Evolutionary conservation across 2,797 vertebrate genomes (phyloP).

Genomic region (Cheirogaleus major): DNA sequence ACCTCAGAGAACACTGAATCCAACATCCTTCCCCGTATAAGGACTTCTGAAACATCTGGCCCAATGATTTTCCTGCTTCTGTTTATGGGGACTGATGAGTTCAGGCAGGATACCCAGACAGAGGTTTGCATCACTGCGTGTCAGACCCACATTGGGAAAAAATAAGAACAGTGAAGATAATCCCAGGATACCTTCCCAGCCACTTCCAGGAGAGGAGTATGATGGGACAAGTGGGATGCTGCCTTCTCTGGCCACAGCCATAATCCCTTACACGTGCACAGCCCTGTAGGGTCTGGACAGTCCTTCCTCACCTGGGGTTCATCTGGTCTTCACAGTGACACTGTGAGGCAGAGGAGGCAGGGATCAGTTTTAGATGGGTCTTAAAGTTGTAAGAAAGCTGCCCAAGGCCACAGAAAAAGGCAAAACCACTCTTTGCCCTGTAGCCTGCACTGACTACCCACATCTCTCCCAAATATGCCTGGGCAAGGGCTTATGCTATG

Average conservation of each 20-base stretch:
- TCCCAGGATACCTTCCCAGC: background rate
- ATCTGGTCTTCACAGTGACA: background rate
- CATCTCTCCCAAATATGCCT: background rate
- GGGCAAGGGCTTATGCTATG: background rate
- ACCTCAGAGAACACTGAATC: background rate
- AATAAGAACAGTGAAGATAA: background rate
- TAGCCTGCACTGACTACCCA: no score
- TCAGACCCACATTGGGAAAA: background rate
- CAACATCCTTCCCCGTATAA: background rate
- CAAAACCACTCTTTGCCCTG: background rate
- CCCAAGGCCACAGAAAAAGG: background rate
- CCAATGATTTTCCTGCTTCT: background rate
- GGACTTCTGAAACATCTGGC: background rate
- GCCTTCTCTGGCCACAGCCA: rapidly evolving
- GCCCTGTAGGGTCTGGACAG: background rate
- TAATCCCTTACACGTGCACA: background rate
- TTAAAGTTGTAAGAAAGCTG: background rate
- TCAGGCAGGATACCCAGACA: background rate
- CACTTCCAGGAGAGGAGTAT: background rate
- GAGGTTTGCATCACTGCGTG: background rate
- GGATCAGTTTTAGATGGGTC: background rate
- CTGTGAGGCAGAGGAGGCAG: background rate
- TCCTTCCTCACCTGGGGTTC: background rate
- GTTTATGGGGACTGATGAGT: rapidly evolving
- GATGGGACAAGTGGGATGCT: rapidly evolving